Conservation (phyloP, 2,797 vertebrate genomes). For the Malurus leucopterus region DNA sequence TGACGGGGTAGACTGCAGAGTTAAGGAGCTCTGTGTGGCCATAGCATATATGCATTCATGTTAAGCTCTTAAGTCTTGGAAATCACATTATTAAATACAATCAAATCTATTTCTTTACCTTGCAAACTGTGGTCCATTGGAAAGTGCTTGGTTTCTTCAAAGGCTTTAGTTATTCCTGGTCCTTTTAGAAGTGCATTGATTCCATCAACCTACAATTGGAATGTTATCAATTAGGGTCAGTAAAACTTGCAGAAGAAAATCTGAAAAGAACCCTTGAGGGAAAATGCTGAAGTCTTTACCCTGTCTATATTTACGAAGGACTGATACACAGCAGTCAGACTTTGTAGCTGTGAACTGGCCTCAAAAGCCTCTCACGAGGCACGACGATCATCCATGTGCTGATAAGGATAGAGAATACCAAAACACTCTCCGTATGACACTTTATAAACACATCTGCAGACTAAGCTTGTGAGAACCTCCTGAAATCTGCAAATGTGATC, state of each 20-base stretch:
- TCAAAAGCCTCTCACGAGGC: background rate
- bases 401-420: background rate
- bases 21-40: background rate
- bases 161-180: conserved; percentile 88
- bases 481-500: background rate
- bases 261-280: background rate
- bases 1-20: background rate
- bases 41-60: rapidly evolving
- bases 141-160: conserved; percentile 95
- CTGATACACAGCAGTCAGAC: background rate
- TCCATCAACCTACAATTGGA: conserved; percentile 85
- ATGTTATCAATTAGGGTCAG: background rate
- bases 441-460: background rate
- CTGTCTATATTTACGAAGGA: background rate
- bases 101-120: conserved; percentile 72
- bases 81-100: background rate
- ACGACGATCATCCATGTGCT: background rate
- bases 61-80: background rate
- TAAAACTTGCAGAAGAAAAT: background rate
- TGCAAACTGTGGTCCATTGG: conserved; percentile 90
- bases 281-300: background rate
- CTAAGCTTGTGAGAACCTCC: background rate
- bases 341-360: background rate
- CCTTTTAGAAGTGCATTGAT: conserved; percentile 95
- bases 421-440: background rate